A percentile compares a stretch with the other conserved stretches of the same genome.
Conservation (phyloP, 2,888 invertebrate species). For the Azorinus chamasolen region DNA sequence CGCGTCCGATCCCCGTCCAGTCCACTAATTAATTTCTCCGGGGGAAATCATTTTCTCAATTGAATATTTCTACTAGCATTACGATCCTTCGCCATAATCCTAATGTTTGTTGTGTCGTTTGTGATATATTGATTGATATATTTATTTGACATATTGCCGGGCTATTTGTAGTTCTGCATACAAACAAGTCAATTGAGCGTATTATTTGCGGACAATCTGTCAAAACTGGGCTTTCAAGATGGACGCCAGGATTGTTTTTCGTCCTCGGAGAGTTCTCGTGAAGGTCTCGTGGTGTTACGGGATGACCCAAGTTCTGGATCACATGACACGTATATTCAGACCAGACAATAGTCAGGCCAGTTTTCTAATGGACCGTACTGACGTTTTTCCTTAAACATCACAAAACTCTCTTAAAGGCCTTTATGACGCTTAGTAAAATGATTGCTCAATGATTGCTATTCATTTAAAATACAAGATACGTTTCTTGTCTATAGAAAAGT, state of each 20-base stretch:
- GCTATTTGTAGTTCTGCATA: constrained; percentile 40
- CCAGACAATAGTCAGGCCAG: constrained; percentile 7
- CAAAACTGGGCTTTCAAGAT: constrained; percentile 36
- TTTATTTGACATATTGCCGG: constrained; percentile 63
- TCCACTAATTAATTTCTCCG: constrained; percentile 50
- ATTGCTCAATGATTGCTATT: too few relatives aligned
- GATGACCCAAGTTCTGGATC: not conserved
- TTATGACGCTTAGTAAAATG: too few relatives aligned
- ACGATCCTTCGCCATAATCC: constrained; percentile 40
- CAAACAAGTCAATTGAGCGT: constrained; percentile 36
- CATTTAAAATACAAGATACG: too few relatives aligned
- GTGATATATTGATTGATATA: constrained; percentile 59
- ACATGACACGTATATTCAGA: constrained; percentile 4
- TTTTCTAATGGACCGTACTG: constrained; percentile 2
- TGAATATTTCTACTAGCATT: constrained; percentile 50
- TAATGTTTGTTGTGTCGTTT: constrained; percentile 40
- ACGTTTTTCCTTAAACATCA: too few relatives aligned
- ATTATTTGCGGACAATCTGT: constrained; percentile 48
- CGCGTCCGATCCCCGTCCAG: constrained; percentile 17
- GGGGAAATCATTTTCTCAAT: constrained; percentile 42
- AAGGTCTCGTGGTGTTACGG: not conserved
- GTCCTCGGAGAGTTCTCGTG: constrained; percentile 24
- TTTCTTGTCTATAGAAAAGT: too few relatives aligned
- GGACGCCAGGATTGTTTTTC: constrained; percentile 36
- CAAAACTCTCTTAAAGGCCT: too few relatives aligned